Evolutionary conservation across 2,888 invertebrate species (phyloP).

Genomic region (Neoaliturus tenellus): DNA sequence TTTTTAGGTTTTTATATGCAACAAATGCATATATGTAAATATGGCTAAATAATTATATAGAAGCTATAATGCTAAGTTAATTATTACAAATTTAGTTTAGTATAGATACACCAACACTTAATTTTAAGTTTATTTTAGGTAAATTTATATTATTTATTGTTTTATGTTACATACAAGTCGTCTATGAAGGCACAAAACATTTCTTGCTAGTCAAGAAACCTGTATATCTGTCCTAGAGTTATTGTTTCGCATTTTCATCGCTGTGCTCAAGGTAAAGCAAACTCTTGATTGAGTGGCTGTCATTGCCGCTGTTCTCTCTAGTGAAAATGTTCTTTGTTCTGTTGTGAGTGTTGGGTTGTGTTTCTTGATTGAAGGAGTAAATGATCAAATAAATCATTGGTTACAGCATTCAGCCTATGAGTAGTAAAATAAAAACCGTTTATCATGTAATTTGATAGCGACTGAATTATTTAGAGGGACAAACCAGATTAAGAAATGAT

Average conservation of each 20-base stretch:
- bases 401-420: too few species aligned
- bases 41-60: slow-evolving; percentile 6
- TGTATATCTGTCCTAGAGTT: not conserved
- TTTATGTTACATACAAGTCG: not conserved
- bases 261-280: not conserved
- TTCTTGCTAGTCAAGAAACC: not conserved
- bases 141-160: not conserved
- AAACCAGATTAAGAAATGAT: too few species aligned
- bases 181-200: not conserved
- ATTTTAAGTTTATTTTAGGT: not conserved
- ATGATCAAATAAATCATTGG: not conserved
- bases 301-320: not conserved
- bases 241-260: not conserved
- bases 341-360: not conserved
- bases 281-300: not conserved
- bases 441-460: too few species aligned
- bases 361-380: not conserved
- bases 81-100: not conserved
- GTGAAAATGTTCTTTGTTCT: not conserved
- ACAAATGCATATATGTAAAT: slow-evolving; percentile 8
- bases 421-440: too few species aligned
- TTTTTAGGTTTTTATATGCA: not conserved
- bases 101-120: not conserved
- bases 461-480: too few species aligned
- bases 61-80: not conserved